These are phyloP conservation scores for Cirrhinus mrigala DNA, from an alignment of 2,797 vertebrate species.

Conservation along the genomic window DNA sequence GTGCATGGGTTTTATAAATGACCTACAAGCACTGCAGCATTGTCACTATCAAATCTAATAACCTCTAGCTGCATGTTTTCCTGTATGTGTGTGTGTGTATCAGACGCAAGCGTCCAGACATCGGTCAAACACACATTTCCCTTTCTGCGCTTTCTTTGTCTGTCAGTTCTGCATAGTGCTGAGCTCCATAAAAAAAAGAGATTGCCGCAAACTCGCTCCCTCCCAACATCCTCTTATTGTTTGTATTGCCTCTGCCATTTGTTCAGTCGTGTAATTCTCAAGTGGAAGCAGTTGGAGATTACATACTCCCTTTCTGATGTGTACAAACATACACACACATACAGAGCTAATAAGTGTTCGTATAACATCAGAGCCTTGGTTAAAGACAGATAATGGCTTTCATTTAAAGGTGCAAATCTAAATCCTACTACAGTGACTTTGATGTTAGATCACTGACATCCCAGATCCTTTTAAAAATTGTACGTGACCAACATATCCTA, in stretches of 20 bases:
- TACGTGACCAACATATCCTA: constrained; percentile 21
- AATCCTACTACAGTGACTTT: background rate
- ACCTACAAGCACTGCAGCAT: constrained; percentile 30
- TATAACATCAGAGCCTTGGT: background rate
- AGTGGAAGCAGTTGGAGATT: constrained; percentile 11
- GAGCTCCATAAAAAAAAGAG: constrained; percentile 34
- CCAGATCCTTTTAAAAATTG: constrained; percentile 44
- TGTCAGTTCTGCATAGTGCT: constrained; percentile 13
- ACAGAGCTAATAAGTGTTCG: background rate
- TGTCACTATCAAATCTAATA: constrained; percentile 44
- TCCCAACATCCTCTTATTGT: constrained; percentile 25
- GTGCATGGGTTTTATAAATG: constrained; percentile 40
- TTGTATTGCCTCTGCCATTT: constrained; percentile 41
- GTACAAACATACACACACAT: constrained; percentile 11
- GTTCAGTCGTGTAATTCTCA: constrained; percentile 29
- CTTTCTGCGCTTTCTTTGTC: background rate
- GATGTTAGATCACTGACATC: constrained; percentile 11
- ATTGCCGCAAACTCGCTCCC: constrained; percentile 1
- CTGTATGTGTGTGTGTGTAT: background rate
- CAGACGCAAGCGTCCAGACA: background rate
- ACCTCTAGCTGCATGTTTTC: background rate
- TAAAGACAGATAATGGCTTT: background rate
- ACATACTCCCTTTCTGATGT: constrained; percentile 6
- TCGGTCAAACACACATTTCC: constrained; percentile 26
- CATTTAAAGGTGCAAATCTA: background rate